Evolutionary conservation across 1,140 invertebrate species (phyloP), one percentile per base, ranked within the genome.

Genomic region (Heterodera carotae): DNA sequence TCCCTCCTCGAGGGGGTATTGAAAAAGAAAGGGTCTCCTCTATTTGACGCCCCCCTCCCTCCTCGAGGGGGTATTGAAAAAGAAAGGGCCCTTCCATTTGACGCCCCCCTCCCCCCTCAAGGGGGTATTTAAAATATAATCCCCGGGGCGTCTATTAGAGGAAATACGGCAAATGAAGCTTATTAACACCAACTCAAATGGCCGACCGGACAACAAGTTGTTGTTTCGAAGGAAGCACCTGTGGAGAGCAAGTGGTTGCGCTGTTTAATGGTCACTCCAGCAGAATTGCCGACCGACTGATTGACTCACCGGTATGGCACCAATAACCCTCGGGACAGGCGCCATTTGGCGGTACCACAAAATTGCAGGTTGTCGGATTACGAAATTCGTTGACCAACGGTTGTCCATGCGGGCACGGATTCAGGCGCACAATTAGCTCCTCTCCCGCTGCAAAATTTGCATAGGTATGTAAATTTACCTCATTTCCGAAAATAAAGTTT

Each of bases 291-390:
- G n/a, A n/a, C n/a, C n/a, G n/a, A n/a, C n/a, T 1, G 27, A 76
- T 25, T 43, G 22, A 27, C 59, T n/a, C 8, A 56, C 69, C 77
- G 33, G 76, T 81, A 56, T 69, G 68, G 27, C 68, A 84, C 69
- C 80, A 88, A 69, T 82, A 81, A 72, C 82, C 76, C 31, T 85
- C 82, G 8, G 85, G 85, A 75, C 85, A 87, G 22, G 84, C 85
- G 1, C 86, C 85, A 75, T 88, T 86, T 34, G 86, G 86, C 68
- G 80, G 72, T 36, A 86, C 80, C 60, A 83, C 69, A 69, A 87
- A 86, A 76, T 87, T 86, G 75, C 85, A 86, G 10, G 86, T 82
- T 66, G 86, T 76, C 36, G 86, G 84, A 60, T 80, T 80, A 69
- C 81, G 79, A 76, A 83, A 86, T 59, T 82, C 83, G 71, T 86